Evolutionary conservation across 1,140 invertebrate genomes (phyloP), one percentile per base, ranked within the genome.

Genomic region (Nylanderia fulva): DNA sequence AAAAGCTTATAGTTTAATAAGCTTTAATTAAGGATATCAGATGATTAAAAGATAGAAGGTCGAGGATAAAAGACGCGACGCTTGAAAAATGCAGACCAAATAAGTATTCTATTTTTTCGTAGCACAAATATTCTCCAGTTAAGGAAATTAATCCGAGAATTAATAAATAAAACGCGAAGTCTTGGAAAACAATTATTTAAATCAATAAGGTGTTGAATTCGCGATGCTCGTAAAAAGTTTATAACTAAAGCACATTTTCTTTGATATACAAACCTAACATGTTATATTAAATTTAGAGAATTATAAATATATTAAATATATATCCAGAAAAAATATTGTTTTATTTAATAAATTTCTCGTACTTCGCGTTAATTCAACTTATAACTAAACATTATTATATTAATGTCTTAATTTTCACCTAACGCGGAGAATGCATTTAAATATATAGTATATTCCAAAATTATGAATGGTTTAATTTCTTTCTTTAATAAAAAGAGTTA

Each of bases 111-210:
- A 21, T 29, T 48, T 13, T 21, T n/a, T 76, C 11, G 58, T 29
- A 15, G 11, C 39, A 1, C 6, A 18, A 76, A 42, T 13, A 33
- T n/a, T 60, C 11, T 7, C 39, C 39, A 39, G 21, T 45, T 61
- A 63, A 76, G 27, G 2, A 76, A 76, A 76, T 61, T 29, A 45
- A 61, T 74, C 21, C 18, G 9, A 18, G 33, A 76, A 63, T 61
- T n/a, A n/a, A n/a, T n/a, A n/a, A 15, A 29, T 75, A 61, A 42
- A 5, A 45, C 42, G 6, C 27, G 21, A 61, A 45, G 1, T 13
- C n/a, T n/a, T n/a, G n/a, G n/a, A n/a, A n/a, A n/a, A n/a, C n/a
- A n/a, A n/a, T n/a, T n/a, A 42, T 5, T 61, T 27, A 61, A 75
- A 42, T 2, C 4, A 0, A 8, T n/a, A 18, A 63, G 7, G n/a